Evolutionary conservation across 1,140 invertebrate genomes (phyloP), one percentile per base, ranked within the genome.

Genomic region (Amyelois transitella): DNA sequence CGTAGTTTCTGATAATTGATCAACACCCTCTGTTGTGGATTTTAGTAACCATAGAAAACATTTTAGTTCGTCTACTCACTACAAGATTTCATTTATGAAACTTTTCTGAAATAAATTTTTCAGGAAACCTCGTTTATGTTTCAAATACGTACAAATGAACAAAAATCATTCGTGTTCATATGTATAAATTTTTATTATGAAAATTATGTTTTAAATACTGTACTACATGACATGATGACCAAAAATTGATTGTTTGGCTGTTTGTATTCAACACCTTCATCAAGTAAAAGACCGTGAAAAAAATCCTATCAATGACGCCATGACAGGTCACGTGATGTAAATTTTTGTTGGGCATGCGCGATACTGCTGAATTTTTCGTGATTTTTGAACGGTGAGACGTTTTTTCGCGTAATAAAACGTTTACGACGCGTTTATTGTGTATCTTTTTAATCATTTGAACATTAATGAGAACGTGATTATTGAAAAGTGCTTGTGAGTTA

Each of bases 291-390:
- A 59, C 44, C 8, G 51, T 49, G 62, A 58, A 72, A 75, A 74
- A 69, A 61, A 19, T 57, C 43, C 51, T 32, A 48, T 49, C 45
- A 53, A 55, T 66, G 82, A 87, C 84, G 84, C 84, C 84, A 86
- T 87, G 84, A 87, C 82, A 86, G 84, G 74, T 87, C 84, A 87
- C 84, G 84, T 87, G 84, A 87, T 80, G 79, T 87, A 87, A 87
- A 86, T 85, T 87, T 87, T 83, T 78, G 76, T 83, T 73, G 74
- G 84, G 75, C 84, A 87, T 87, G 84, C 84, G 84, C 82, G 77
- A 77, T 64, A 64, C 68, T 68, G 66, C 69, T 71, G 72, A 79
- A 75, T 82, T 82, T 84, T 84, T 72, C 61, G 77, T 75, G 73
- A 82, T 82, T 82, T 82, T 81, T 59, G 76, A 85, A 84, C 79